Conservation (phyloP, 2,113 vertebrate species). For the Nycticorax nycticorax region DNA sequence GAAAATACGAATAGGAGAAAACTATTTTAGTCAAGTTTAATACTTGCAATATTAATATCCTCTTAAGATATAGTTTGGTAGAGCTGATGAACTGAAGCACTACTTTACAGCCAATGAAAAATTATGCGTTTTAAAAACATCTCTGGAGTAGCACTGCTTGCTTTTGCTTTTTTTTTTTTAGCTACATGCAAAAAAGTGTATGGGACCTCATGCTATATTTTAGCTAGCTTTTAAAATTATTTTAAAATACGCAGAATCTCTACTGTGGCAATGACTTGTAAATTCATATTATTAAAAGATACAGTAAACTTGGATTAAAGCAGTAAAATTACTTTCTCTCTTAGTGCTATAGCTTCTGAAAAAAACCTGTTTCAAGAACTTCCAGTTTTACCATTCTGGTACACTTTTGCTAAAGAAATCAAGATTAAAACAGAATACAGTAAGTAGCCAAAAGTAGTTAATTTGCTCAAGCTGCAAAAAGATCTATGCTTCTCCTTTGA, state of each 20-base stretch:
- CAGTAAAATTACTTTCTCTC: background rate
- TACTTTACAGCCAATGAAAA: background rate
- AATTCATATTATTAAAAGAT: background rate
- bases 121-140: background rate
- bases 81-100: background rate
- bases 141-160: background rate
- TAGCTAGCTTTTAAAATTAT: background rate
- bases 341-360: background rate
- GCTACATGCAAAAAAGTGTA: rapidly evolving
- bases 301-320: background rate
- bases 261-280: background rate
- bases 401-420: background rate
- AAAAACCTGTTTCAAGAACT: background rate
- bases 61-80: background rate
- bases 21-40: background rate
- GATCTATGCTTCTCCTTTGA: background rate
- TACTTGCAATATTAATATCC: background rate
- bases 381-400: background rate
- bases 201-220: background rate
- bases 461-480: conserved; percentile 6
- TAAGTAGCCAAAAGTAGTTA: background rate
- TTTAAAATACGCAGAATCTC: background rate
- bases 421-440: background rate
- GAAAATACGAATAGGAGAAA: background rate
- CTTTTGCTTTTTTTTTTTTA: background rate